These are phyloP conservation scores for Pollenia angustigena DNA, from an alignment of 2,888 invertebrate species.

Conservation along the genomic window DNA sequence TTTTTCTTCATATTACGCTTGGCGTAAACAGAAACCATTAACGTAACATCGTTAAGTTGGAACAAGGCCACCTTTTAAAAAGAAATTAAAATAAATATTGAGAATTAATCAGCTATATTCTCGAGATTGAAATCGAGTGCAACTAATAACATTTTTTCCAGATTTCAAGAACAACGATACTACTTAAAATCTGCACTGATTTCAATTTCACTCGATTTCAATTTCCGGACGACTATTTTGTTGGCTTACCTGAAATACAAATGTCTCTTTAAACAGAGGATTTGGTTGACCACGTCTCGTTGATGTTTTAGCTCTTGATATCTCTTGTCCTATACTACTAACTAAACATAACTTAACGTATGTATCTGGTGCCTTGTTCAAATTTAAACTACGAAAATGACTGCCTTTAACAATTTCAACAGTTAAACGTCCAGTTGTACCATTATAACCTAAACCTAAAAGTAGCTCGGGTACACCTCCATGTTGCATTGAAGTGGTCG, in stretches of 20 bases:
- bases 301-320: conserved; percentile 96
- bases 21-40: conserved; percentile 97
- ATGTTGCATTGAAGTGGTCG: conserved; percentile 95
- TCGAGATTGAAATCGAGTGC: too few relatives aligned
- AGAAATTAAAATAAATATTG: not conserved
- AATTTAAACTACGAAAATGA: conserved; percentile 89
- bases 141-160: too few relatives aligned
- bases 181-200: not conserved
- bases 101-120: too few relatives aligned
- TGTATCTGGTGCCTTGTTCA: conserved; percentile 94
- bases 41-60: conserved; percentile 96
- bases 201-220: not conserved
- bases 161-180: too few relatives aligned
- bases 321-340: conserved; percentile 96
- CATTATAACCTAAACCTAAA: conserved; percentile 95
- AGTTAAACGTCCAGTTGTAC: conserved; percentile 96
- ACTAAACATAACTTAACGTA: conserved; percentile 96
- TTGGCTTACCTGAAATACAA: conserved; percentile 93
- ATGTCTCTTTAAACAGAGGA: conserved; percentile 97
- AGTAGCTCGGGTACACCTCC: conserved; percentile 96
- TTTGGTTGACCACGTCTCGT: conserved; percentile 96
- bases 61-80: conserved; percentile 93
- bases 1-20: conserved; percentile 96
- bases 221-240: not conserved
- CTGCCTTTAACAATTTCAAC: conserved; percentile 92